phyloP scores from a whole-genome alignment of 2,888 invertebrate species.

The Urechis unicinctus region DNA sequence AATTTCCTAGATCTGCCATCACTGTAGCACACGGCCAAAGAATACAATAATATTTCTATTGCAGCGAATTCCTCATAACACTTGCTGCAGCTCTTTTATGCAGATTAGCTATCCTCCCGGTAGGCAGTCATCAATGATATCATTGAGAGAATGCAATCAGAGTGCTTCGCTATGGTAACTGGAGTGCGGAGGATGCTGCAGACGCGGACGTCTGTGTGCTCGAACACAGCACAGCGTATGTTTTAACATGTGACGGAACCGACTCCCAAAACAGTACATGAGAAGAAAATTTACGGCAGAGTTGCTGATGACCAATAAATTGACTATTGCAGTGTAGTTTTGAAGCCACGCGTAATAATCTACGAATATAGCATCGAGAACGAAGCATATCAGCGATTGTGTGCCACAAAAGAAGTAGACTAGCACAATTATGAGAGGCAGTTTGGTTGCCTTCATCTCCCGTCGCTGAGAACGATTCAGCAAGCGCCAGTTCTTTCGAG shows the following conservation, averaged over 20 bases:
- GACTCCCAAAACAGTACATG: constrained; percentile 46
- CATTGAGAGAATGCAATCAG: too few relatives aligned
- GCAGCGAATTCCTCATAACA: too few relatives aligned
- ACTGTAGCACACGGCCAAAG: too few relatives aligned
- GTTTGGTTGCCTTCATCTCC: constrained; percentile 41
- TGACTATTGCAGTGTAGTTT: constrained; percentile 24
- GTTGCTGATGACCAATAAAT: constrained; percentile 33
- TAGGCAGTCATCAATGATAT: too few relatives aligned
- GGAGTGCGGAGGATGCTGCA: too few relatives aligned
- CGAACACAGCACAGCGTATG: constrained; percentile 9
- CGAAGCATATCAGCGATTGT: constrained; percentile 21
- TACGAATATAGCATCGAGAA: constrained; percentile 24
- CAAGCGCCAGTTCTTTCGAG: constrained; percentile 21
- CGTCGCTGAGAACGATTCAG: constrained; percentile 32
- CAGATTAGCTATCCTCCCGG: too few relatives aligned
- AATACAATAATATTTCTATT: too few relatives aligned
- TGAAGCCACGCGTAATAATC: constrained; percentile 18
- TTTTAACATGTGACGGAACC: constrained; percentile 30
- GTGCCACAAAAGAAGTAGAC: constrained; percentile 41
- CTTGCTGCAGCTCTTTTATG: too few relatives aligned
- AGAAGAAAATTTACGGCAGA: constrained; percentile 45
- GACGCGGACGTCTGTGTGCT: not conserved
- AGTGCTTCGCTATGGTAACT: too few relatives aligned
- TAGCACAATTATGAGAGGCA: constrained; percentile 40
- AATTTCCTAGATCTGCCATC: too few relatives aligned